Evolutionary conservation across 2,888 invertebrate genomes (phyloP), one percentile per base, ranked within the genome.

Genomic region (Dusona sp.): DNA sequence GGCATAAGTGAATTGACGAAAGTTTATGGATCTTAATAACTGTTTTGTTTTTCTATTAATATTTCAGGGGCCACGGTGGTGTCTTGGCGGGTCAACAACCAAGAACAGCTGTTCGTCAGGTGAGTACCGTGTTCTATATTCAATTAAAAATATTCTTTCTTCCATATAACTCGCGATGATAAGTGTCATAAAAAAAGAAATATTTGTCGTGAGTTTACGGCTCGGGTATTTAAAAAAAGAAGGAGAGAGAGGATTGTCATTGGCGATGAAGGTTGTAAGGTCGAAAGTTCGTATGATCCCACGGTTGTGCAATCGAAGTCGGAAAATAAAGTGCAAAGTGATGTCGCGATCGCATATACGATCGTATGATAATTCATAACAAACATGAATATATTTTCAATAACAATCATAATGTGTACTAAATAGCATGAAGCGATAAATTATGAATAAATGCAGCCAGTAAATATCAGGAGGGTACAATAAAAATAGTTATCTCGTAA

Each of bases 101-200:
- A 98, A 95, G 99, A 99, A 95, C 98, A 98, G 94, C 96, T 99
- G 94, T 99, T 99, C 96, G 98, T 99, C 92, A 99, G 98, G 98
- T 98, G 96, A 96, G 96, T 94, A 29, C 29, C 25, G 29, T 29
- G 29, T 61, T 61, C 19, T 6, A 1, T 54, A 13, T 2, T 16
- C 16, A 61, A 29, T 7, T 19, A 4, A 57, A 74, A 16, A 73
- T 22, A 73, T 38, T 16, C 16, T 16, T 45, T 16, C 19, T 19
- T 0, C 13, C 9, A 45, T 29, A 9, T 19, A 4, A n/a, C 4
- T 48, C 22, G 11, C 7, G 19, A 33, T n/a, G 11, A 29, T 19
- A n/a, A 9, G 22, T 9, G 48, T 36, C 13, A 22, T 11, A 38
- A 16, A 7, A n/a, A 36, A 57, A 33, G 16, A 57, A 74, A 54